Evolutionary conservation across 2,797 vertebrate genomes (phyloP).

Genomic region (Helarctos malayanus): DNA sequence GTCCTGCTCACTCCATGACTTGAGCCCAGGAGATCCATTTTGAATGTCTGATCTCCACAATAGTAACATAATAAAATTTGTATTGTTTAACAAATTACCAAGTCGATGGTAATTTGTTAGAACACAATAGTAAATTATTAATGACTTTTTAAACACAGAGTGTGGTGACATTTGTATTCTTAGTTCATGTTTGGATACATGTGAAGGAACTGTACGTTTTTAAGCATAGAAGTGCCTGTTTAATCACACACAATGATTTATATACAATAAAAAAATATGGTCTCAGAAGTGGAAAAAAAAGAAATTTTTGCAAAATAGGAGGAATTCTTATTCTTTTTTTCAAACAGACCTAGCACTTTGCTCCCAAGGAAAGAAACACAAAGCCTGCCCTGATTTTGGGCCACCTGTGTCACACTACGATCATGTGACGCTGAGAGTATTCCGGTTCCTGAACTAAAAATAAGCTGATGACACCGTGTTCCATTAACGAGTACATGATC

Average conservation of each 20-base stretch:
- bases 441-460: constrained; percentile 79
- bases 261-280: not conserved
- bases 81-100: not conserved
- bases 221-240: not conserved
- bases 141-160: not conserved
- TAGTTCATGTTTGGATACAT: not conserved
- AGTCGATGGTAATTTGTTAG: not conserved
- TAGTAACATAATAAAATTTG: not conserved
- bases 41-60: not conserved
- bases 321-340: not conserved
- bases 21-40: not conserved
- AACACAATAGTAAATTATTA: not conserved
- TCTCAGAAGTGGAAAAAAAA: too few species aligned
- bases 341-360: not conserved
- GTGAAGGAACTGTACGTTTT: not conserved
- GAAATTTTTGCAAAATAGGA: not conserved
- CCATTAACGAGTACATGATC: constrained; percentile 72
- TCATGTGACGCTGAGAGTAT: constrained; percentile 38
- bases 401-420: constrained; percentile 63
- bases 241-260: not conserved
- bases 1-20: not conserved
- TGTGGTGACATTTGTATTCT: not conserved
- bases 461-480: constrained; percentile 70
- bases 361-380: constrained; percentile 47
- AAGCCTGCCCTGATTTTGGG: constrained; percentile 73